Percentiles rank a stretch among this genome's conserved stretches.
phyloP scores from a whole-genome alignment of 2,888 invertebrate genomes.

The Machimus rusticus region DNA sequence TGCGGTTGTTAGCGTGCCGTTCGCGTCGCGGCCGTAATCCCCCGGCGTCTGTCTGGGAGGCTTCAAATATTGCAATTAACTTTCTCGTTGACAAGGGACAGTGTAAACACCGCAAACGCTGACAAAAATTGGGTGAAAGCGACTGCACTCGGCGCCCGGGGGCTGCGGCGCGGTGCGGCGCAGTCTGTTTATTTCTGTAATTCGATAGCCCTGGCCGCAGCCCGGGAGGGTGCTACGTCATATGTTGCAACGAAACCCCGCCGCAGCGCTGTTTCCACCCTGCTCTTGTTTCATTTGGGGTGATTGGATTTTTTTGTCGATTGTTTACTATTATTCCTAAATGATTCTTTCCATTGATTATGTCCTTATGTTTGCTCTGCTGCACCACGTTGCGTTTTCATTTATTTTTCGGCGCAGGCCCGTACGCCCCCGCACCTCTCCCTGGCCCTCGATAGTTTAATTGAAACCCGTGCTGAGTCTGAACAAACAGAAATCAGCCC shows the following conservation, averaged over 20 bases:
- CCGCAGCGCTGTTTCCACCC: not conserved
- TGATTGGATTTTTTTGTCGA: conserved; percentile 3
- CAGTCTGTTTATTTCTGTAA: conserved; percentile 24
- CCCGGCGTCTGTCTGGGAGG: not conserved
- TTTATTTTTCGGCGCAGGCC: not conserved
- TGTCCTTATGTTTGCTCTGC: not conserved
- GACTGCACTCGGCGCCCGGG: not conserved
- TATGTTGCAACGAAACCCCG: not conserved
- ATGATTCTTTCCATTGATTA: conserved; percentile 26
- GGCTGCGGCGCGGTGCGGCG: not conserved
- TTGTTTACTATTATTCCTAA: conserved; percentile 20
- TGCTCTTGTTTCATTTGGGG: not conserved
- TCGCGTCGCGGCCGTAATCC: not conserved
- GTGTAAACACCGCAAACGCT: conserved; percentile 27
- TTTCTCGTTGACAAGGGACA: conserved; percentile 36
- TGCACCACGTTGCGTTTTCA: conserved; percentile 23
- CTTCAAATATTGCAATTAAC: conserved; percentile 36
- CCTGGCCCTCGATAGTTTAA: not conserved
- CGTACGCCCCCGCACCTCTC: not conserved
- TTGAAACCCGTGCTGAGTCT: conserved; percentile 9
- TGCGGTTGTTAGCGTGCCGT: not conserved
- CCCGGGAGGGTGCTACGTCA: not conserved
- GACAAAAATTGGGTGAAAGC: conserved; percentile 21
- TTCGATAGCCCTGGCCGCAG: conserved; percentile 10
- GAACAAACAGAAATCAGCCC: conserved; percentile 19